Conservation (phyloP, 1,140 invertebrate genomes). For the Samia ricini region DNA sequence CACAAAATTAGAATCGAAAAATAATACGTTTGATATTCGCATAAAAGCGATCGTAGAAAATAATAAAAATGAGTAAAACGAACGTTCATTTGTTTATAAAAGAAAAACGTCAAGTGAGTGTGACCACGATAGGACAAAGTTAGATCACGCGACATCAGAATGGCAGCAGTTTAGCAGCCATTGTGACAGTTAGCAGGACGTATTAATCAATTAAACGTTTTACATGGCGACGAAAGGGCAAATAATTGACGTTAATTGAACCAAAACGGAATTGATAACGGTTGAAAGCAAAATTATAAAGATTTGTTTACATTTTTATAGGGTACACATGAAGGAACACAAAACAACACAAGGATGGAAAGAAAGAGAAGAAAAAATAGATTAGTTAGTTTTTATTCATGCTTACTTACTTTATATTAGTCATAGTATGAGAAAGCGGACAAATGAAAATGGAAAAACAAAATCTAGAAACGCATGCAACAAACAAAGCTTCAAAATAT, state of each 20-base stretch:
- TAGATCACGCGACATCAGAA: slow-evolving; percentile 32
- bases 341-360: slow-evolving; percentile 41
- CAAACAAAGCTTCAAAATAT: background rate
- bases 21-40: no score
- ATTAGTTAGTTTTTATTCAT: slow-evolving; percentile 50
- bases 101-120: background rate
- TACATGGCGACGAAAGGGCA: slow-evolving; percentile 33
- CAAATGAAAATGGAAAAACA: background rate
- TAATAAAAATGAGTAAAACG: background rate
- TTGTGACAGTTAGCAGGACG: slow-evolving; percentile 36
- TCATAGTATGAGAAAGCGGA: slow-evolving; percentile 2
- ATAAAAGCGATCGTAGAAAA: background rate
- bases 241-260: slow-evolving; percentile 47
- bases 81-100: background rate
- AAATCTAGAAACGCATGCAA: background rate
- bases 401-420: slow-evolving; percentile 24
- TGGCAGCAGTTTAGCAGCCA: slow-evolving; percentile 27
- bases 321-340: slow-evolving; percentile 19
- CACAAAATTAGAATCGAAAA: no score
- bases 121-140: slow-evolving; percentile 7
- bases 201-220: slow-evolving; percentile 54
- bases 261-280: background rate
- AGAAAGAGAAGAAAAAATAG: slow-evolving; percentile 39
- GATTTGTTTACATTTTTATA: background rate
- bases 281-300: background rate